phyloP scores from a whole-genome alignment of 2,113 vertebrate species.

The Parotia lawesii region DNA sequence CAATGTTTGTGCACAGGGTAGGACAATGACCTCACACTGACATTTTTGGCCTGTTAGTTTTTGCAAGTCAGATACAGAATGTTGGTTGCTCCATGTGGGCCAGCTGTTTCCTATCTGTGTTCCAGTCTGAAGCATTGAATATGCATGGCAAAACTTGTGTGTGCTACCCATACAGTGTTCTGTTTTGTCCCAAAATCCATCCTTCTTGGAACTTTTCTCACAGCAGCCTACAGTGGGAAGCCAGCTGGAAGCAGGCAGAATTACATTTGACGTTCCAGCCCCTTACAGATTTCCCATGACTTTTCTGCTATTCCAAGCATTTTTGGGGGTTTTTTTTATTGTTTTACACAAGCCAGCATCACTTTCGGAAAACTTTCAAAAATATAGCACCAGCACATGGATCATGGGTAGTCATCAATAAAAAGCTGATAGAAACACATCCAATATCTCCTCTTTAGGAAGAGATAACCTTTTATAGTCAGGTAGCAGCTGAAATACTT shows the following conservation, averaged over 20 bases:
- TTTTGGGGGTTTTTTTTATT: too few species aligned
- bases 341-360: not conserved
- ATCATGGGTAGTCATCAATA: not conserved
- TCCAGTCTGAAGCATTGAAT: not conserved
- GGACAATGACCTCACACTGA: not conserved
- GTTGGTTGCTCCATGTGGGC: not conserved
- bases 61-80: not conserved
- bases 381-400: not conserved
- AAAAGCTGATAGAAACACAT: not conserved
- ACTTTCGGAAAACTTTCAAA: not conserved
- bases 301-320: not conserved
- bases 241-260: conserved; percentile 23
- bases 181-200: not conserved
- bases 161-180: not conserved
- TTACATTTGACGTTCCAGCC: not conserved
- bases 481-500: not conserved
- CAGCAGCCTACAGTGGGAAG: conserved; percentile 9
- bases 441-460: not conserved
- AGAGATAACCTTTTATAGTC: not conserved
- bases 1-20: not conserved
- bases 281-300: conserved; percentile 26
- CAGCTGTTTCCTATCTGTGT: not conserved
- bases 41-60: not conserved
- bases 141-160: not conserved
- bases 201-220: conserved; percentile 20